Evolutionary conservation across 2,797 vertebrate genomes (phyloP).

Genomic region (Sphaeramia orbicularis): DNA sequence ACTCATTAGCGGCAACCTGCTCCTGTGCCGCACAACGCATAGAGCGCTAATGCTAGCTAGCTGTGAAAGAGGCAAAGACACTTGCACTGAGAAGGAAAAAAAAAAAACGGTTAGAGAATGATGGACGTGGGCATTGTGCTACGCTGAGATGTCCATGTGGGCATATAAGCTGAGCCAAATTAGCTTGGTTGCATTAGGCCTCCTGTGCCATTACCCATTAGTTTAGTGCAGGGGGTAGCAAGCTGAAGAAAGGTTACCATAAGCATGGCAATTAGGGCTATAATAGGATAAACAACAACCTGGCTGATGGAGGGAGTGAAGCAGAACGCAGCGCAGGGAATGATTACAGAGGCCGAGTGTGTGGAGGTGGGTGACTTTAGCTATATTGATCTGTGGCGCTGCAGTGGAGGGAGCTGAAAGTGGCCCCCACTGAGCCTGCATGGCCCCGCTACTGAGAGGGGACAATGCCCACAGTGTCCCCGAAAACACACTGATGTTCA

Average conservation of each 20-base stretch:
- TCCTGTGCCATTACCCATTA: conserved; percentile 76
- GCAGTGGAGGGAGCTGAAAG: conserved; percentile 58
- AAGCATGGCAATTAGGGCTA: conserved; percentile 81
- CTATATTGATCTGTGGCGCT: conserved; percentile 72
- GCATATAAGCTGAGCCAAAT: conserved; percentile 73
- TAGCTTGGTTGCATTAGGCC: conserved; percentile 73
- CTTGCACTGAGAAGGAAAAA: conserved; percentile 27
- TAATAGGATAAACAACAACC: conserved; percentile 85
- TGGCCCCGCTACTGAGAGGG: conserved; percentile 37
- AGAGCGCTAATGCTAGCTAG: conserved; percentile 54
- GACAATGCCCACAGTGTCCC: conserved; percentile 53
- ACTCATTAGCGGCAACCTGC: conserved; percentile 83
- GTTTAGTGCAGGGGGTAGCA: conserved; percentile 70
- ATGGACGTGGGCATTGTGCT: conserved; percentile 71
- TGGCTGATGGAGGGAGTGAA: conserved; percentile 72
- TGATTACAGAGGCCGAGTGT: conserved; percentile 66
- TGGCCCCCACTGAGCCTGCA: conserved; percentile 63
- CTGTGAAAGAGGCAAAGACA: conserved; percentile 44
- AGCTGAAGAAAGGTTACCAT: conserved; percentile 79
- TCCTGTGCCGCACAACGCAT: conserved; percentile 50
- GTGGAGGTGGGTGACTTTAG: conserved; percentile 73
- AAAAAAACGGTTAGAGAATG: conserved; percentile 50
- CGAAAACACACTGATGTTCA: conserved; percentile 48
- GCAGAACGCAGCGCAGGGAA: conserved; percentile 70
- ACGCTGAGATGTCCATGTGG: conserved; percentile 65